These are phyloP conservation scores for Julus scanicus DNA, from an alignment of 2,888 invertebrate species.

Conservation along the genomic window DNA sequence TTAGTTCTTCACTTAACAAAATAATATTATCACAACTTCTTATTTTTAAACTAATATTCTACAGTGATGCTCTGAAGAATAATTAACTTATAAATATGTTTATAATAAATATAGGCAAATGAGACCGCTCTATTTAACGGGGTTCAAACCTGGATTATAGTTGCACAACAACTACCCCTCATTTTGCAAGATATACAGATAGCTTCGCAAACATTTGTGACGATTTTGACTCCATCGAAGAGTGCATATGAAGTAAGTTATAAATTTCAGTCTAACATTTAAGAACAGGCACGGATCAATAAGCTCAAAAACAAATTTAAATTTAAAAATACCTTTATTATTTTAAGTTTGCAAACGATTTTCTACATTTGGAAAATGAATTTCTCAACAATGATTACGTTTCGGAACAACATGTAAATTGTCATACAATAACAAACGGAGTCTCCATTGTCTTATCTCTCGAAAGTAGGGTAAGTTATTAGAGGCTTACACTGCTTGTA, in stretches of 20 bases:
- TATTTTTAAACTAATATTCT: not conserved
- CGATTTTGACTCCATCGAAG: not conserved
- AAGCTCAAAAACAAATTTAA: not conserved
- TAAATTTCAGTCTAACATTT: not conserved
- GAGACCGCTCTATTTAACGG: not conserved
- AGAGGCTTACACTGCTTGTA: too few relatives aligned
- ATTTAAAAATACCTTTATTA: not conserved
- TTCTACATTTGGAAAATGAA: not conserved
- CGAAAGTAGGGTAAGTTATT: conserved; percentile 8
- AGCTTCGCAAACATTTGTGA: not conserved
- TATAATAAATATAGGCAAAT: not conserved
- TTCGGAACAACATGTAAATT: not conserved
- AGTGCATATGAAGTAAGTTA: not conserved
- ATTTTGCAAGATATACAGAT: not conserved
- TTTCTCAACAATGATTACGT: not conserved
- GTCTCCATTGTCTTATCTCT: not conserved
- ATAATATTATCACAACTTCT: not conserved
- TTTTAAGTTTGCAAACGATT: not conserved
- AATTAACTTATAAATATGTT: not conserved
- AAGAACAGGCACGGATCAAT: not conserved
- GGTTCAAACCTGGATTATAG: conserved; percentile 17
- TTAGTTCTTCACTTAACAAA: too few relatives aligned
- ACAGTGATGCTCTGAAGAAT: not conserved
- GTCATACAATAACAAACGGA: not conserved
- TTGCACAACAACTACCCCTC: not conserved